A percentile compares a stretch with the other conserved stretches of the same genome.
phyloP scores from a whole-genome alignment of 2,888 invertebrate genomes.

The Eupithecia subumbrata region DNA sequence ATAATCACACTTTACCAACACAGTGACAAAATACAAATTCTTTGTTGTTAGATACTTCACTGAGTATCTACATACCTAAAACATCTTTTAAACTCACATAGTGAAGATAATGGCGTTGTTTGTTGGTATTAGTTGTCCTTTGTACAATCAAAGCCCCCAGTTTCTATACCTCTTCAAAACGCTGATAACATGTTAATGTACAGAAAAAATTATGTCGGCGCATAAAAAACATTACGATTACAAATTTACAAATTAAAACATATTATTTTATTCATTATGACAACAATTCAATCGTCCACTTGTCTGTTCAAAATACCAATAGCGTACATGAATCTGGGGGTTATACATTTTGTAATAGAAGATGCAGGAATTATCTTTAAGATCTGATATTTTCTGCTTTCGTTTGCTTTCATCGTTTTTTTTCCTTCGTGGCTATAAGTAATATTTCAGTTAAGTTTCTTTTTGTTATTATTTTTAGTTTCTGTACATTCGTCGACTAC shows the following conservation, averaged over 20 bases:
- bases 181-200: not conserved
- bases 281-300: not conserved
- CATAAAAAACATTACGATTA: not conserved
- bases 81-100: not conserved
- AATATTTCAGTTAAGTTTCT: not conserved
- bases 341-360: constrained; percentile 25
- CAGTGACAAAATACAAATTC: not conserved
- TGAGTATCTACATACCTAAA: constrained; percentile 2
- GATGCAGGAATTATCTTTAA: constrained; percentile 36
- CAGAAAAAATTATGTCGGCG: not conserved
- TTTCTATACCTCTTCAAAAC: not conserved
- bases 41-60: not conserved
- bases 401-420: constrained; percentile 5
- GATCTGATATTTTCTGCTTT: constrained; percentile 1
- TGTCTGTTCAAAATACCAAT: not conserved
- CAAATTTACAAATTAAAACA: not conserved
- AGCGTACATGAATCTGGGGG: not conserved
- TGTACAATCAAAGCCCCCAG: constrained; percentile 1
- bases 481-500: not conserved
- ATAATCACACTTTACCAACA: not conserved
- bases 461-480: not conserved
- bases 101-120: not conserved
- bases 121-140: constrained; percentile 1
- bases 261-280: not conserved
- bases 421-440: constrained; percentile 1